Percentiles rank a stretch among this genome's conserved stretches.
Conservation (phyloP, 2,888 invertebrate genomes). For the Autographa gamma region DNA sequence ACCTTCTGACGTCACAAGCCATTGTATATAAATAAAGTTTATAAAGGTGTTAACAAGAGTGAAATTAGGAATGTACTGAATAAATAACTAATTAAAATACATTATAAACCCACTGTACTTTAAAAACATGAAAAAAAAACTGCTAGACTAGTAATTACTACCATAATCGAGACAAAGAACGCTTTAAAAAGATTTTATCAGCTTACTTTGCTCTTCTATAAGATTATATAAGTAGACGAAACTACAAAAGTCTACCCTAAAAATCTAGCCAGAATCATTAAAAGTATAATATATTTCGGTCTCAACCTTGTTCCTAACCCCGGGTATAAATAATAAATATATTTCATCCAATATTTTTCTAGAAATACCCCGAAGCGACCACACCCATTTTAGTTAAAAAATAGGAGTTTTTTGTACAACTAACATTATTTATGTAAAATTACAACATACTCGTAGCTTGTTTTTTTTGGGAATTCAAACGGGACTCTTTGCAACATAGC, state of each 20-base stretch:
- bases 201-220: too few species aligned
- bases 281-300: conserved; percentile 6
- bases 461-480: not conserved
- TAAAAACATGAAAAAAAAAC: too few species aligned
- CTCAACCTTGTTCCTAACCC: conserved; percentile 15
- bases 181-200: too few species aligned
- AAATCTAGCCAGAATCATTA: not conserved
- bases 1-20: too few species aligned
- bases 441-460: conserved; percentile 29
- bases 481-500: too few species aligned
- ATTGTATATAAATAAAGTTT: too few species aligned
- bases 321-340: conserved; percentile 32
- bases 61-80: too few species aligned
- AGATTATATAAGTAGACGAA: not conserved
- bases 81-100: too few species aligned
- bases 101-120: too few species aligned
- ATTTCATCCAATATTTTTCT: conserved; percentile 23
- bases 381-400: conserved; percentile 26
- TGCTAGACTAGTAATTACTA: too few species aligned
- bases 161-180: too few species aligned
- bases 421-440: conserved; percentile 49
- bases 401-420: conserved; percentile 20
- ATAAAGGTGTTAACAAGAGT: too few species aligned
- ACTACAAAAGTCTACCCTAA: not conserved
- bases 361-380: conserved; percentile 24